Percentiles rank a stretch among this genome's conserved stretches.
Evolutionary conservation across 2,888 invertebrate species (phyloP).

Genomic region (Mechanitis mazaeus): DNA sequence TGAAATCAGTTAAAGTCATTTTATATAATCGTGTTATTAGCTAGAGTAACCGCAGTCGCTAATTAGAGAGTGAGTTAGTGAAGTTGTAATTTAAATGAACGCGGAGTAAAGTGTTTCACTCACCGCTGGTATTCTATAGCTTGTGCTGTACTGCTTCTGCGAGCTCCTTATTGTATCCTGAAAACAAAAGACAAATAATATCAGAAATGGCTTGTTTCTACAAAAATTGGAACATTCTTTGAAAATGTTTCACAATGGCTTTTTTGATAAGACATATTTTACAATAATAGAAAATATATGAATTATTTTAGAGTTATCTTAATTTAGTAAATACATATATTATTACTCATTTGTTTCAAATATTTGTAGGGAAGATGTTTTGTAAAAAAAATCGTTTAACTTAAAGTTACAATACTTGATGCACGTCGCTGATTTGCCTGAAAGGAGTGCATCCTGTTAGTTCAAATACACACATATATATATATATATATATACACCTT

Average conservation of each 20-base stretch:
- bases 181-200: slow-evolving; percentile 33
- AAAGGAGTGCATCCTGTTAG: no score
- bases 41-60: slow-evolving; percentile 16
- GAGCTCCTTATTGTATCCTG: slow-evolving; percentile 42
- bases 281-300: neutral
- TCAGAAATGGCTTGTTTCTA: slow-evolving; percentile 27
- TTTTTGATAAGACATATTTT: neutral
- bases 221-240: slow-evolving; percentile 26
- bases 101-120: slow-evolving; percentile 35
- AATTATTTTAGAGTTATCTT: neutral
- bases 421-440: neutral
- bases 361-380: no score
- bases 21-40: slow-evolving; percentile 20
- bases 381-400: no score
- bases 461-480: no score
- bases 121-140: slow-evolving; percentile 49
- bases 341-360: no score
- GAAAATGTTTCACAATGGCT: slow-evolving; percentile 22
- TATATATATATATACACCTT: no score
- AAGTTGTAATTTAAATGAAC: slow-evolving; percentile 33
- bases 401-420: no score
- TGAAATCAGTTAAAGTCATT: slow-evolving; percentile 7
- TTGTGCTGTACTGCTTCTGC: slow-evolving; percentile 32
- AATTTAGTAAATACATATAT: no score
- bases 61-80: slow-evolving; percentile 28